phyloP scores from a whole-genome alignment of 2,797 vertebrate genomes.

The Labroides dimidiatus region DNA sequence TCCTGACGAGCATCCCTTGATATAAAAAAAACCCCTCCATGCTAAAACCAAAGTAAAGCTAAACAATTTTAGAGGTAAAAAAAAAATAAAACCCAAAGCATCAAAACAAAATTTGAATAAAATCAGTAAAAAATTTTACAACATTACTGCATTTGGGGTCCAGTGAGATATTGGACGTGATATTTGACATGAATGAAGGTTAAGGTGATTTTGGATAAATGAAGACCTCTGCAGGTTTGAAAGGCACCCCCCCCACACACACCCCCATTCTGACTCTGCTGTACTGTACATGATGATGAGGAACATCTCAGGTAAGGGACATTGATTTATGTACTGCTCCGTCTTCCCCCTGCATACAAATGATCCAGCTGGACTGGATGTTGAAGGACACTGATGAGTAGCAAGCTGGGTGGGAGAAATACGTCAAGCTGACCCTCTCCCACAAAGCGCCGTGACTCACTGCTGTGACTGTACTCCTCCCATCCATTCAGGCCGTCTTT shows the following conservation, averaged over 20 bases:
- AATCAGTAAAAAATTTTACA: no score
- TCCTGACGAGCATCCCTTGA: no score
- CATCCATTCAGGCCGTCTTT: slow-evolving; percentile 35
- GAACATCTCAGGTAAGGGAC: slow-evolving; percentile 28
- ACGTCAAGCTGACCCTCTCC: slow-evolving; percentile 41
- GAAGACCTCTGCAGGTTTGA: slow-evolving; percentile 3
- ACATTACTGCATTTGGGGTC: no score
- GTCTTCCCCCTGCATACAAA: slow-evolving; percentile 20
- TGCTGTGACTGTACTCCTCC: slow-evolving; percentile 38
- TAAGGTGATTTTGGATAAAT: background rate
- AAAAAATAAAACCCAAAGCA: no score
- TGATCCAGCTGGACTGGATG: slow-evolving; percentile 28
- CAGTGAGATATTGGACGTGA: no score
- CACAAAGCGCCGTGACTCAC: slow-evolving; percentile 47
- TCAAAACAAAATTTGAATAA: no score
- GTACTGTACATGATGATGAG: background rate
- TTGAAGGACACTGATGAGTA: slow-evolving; percentile 49
- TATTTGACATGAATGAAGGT: no score
- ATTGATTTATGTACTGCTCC: slow-evolving; percentile 39
- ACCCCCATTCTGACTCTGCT: slow-evolving; percentile 15
- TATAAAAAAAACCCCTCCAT: no score
- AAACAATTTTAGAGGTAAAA: no score
- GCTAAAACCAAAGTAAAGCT: no score
- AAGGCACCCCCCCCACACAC: slow-evolving; percentile 5
- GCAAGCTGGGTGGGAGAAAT: slow-evolving; percentile 33